A percentile compares a stretch with the other conserved stretches of the same genome.
Evolutionary conservation across 2,888 invertebrate species (phyloP).

Genomic region (Ormyrus thymus): DNA sequence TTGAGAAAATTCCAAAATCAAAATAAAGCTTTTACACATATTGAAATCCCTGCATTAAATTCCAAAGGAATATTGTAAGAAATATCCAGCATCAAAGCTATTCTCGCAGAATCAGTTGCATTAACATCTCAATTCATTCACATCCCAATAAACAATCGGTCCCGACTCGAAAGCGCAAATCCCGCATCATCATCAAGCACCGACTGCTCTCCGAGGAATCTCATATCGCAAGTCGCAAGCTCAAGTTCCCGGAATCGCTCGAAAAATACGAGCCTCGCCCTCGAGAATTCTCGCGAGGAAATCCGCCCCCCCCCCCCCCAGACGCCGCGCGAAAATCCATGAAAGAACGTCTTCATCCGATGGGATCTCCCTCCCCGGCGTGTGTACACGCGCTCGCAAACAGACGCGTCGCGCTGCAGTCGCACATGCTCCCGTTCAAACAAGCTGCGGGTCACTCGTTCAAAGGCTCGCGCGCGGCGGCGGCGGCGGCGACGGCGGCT

Average conservation of each 20-base stretch:
- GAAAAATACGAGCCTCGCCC: conserved; percentile 20
- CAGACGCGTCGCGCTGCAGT: not conserved
- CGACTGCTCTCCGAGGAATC: too few relatives aligned
- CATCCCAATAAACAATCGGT: too few relatives aligned
- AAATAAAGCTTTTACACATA: too few relatives aligned
- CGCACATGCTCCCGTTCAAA: conserved; percentile 16
- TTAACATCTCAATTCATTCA: too few relatives aligned
- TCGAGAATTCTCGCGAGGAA: conserved; percentile 14
- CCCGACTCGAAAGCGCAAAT: too few relatives aligned
- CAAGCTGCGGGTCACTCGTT: conserved; percentile 40
- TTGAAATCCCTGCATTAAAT: too few relatives aligned
- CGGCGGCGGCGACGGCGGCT: conserved; percentile 15
- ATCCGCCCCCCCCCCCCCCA: not conserved
- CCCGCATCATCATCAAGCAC: too few relatives aligned
- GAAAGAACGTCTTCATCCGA: conserved; percentile 39
- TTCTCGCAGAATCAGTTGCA: too few relatives aligned
- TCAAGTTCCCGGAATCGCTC: not conserved
- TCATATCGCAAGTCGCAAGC: too few relatives aligned
- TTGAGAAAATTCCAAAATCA: too few relatives aligned
- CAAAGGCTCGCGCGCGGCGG: conserved; percentile 7
- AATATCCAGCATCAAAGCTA: too few relatives aligned
- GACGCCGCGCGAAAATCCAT: conserved; percentile 23
- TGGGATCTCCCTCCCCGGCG: not conserved
- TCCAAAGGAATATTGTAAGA: too few relatives aligned
- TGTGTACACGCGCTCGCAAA: not conserved